Evolutionary conservation across 2,113 vertebrate species (phyloP), one percentile per base, ranked within the genome.

Genomic region (Eurypyga helias): DNA sequence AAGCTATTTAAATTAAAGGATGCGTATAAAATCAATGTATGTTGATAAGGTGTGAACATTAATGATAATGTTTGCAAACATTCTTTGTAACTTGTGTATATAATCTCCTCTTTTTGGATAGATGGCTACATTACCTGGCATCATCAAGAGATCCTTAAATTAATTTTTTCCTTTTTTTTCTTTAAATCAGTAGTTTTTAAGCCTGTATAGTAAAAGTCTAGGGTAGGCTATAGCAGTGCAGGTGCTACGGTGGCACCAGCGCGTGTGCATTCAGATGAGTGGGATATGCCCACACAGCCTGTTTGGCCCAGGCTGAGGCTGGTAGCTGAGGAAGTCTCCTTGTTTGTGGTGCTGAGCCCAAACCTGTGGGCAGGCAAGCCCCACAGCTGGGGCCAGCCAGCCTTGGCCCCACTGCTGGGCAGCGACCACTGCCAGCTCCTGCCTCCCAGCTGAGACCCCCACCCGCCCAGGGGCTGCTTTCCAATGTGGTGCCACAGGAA

Each of bases 1-100:
- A 98, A 98, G 66, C 93, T 96, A 94, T 98, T 98, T 97, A 98
- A 98, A 96, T 89, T 95, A 97, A 98, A 98, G 90, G 96, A 98
- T 97, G 95, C 83, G 28, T 95, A 97, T 98, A 97, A 97, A 98
- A 98, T 98, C 97, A 96, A 83, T 96, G 83, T 95, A 84, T 95
- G 90, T 97, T 98, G 95, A 96, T 96, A 97, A 96, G 96, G 84
- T 96, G 80, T 87, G 94, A 91, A 96, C 93, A 93, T 97, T 97
- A 96, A 92, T 2, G 18, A 84, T 96, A 98, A 96, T 87, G 93
- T 95, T 96, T 95, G 83, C 91, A 97, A 97, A 97, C 55, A 93
- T 71, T 93, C 88, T 95, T 85, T 91, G 81, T 89, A 96, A 84
- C 79, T 80, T 81, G 46, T 79, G 77, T 88, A 51, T 58, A 89